Evolutionary conservation across 2,888 invertebrate genomes (phyloP), one percentile per base, ranked within the genome.

Genomic region (Rotaria socialis): DNA sequence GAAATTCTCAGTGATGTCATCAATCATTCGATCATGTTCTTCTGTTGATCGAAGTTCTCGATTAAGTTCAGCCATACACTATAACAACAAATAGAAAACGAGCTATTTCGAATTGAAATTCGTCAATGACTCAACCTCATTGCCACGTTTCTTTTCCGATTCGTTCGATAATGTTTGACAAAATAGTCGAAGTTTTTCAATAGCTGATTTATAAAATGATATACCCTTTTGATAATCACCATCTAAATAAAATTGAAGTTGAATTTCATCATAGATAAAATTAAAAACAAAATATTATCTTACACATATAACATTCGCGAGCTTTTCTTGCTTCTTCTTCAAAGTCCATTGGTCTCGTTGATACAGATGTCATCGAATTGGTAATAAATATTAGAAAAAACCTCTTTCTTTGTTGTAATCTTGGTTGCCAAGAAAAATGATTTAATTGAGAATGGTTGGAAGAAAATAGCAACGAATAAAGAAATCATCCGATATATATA

Each of bases 251-350:
- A 67, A 16, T 8, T 8, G 50, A 50, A 50, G 4, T 50, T 35
- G 35, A 50, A 50, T 35, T 67, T 19, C 6, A 14, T 19, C n/a
- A 6, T 14, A 16, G 4, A 35, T 67, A 16, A 67, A 4, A 52
- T 16, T 52, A 52, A 16, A 52, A 16, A 16, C 14, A 35, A 24
- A 27, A 60, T 56, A 7, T 24, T 5, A 2, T 27, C 6, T 35
- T 67, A 67, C 67, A 67, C 67, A 67, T 67, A 67, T 67, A 67
- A 35, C 35, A 67, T 67, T 67, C 35, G 6, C 67, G 67, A 19
- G 67, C 67, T 67, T 41, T 67, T 14, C 16, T 16, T 19, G 67
- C 67, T 16, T 67, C 67, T 19, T 67, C 67, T 67, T 67, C 67
- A 6, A 67, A 35, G 19, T 67, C 67, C 16, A 67, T 35, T 35